phyloP scores from a whole-genome alignment of 2,888 invertebrate genomes.

The Himalopsyche japonica region DNA sequence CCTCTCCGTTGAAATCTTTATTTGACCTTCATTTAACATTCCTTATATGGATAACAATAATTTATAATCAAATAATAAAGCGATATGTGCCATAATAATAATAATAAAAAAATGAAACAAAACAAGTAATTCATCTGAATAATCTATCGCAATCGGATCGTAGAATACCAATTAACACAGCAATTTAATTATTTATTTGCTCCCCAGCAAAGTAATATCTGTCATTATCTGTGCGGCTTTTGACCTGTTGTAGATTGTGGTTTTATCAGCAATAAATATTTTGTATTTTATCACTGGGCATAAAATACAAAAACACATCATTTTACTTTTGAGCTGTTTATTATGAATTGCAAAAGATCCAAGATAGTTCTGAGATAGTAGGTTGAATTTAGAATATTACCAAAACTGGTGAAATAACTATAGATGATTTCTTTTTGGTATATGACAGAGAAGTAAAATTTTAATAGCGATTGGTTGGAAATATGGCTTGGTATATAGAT shows the following conservation, averaged over 20 bases:
- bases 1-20: background rate
- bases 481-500: too few species aligned
- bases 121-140: background rate
- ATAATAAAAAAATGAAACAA: background rate
- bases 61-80: background rate
- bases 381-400: background rate
- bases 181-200: background rate
- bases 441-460: background rate
- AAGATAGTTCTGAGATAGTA: background rate
- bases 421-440: background rate
- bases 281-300: background rate
- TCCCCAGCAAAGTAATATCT: background rate
- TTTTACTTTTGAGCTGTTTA: background rate
- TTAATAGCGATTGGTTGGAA: too few species aligned
- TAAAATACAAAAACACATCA: too few species aligned
- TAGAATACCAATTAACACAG: background rate
- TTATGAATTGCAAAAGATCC: background rate
- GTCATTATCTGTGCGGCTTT: background rate
- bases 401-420: background rate
- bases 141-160: background rate
- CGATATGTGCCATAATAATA: background rate
- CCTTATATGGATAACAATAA: background rate
- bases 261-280: background rate
- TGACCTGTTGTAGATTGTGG: background rate
- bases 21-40: background rate